Conservation (phyloP, 2,113 vertebrate genomes). For the Bambusicola thoracicus region DNA sequence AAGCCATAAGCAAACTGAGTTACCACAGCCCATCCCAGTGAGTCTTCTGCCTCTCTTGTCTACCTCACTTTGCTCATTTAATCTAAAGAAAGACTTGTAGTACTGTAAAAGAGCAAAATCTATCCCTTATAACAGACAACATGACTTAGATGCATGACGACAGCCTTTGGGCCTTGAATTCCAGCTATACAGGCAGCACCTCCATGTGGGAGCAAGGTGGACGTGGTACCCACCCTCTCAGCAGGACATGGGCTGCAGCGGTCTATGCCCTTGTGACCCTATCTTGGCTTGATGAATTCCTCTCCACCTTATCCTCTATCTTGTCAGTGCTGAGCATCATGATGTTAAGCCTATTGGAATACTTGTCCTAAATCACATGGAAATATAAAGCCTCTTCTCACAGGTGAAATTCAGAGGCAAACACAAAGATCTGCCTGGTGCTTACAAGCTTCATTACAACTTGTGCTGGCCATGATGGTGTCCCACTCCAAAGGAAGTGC, state of each 20-base stretch:
- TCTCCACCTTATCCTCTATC: neutral
- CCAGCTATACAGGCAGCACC: neutral
- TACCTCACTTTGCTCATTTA: neutral
- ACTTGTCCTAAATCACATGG: neutral
- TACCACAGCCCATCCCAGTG: neutral
- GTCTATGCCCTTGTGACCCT: neutral
- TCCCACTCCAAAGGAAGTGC: neutral
- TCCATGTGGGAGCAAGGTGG: accelerated
- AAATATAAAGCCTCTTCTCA: neutral
- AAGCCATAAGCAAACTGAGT: neutral
- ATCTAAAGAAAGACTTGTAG: neutral
- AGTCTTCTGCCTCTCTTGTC: neutral
- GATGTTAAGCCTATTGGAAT: neutral
- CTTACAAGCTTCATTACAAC: neutral
- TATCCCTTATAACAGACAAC: neutral
- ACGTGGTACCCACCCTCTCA: neutral
- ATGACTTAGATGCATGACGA: neutral
- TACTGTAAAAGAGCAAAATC: neutral
- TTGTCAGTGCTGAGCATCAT: neutral
- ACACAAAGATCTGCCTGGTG: neutral
- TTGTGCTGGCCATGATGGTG: neutral
- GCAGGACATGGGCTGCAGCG: neutral
- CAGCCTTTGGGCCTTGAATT: neutral
- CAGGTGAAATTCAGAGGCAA: neutral
- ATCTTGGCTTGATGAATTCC: neutral